These are phyloP conservation scores for Pectinophora gossypiella DNA, from an alignment of 1,140 invertebrate genomes.

Conservation along the genomic window DNA sequence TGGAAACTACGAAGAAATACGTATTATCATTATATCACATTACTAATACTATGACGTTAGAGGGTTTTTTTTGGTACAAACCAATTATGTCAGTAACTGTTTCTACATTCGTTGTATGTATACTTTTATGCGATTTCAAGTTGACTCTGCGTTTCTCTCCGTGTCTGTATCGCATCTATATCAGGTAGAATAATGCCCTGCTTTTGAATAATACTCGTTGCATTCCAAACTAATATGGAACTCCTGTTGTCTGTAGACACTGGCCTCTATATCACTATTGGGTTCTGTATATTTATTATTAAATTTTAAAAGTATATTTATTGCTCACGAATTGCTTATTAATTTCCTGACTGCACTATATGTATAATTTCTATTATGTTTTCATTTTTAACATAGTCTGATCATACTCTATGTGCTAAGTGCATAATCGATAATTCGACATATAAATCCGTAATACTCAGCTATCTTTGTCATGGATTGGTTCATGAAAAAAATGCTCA, in stretches of 20 bases:
- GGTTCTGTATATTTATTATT: constrained; percentile 3
- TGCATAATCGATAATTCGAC: too few relatives aligned
- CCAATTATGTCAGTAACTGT: too few relatives aligned
- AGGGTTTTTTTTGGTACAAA: too few relatives aligned
- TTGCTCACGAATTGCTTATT: background rate
- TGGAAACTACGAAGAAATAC: too few relatives aligned
- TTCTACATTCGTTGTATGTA: too few relatives aligned
- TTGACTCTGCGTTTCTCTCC: too few relatives aligned
- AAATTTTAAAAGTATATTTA: background rate
- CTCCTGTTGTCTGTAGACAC: constrained; percentile 24
- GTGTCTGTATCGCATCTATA: background rate
- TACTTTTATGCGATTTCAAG: too few relatives aligned
- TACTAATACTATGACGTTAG: too few relatives aligned
- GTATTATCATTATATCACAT: too few relatives aligned
- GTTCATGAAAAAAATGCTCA: background rate
- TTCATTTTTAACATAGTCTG: too few relatives aligned
- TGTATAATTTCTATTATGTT: too few relatives aligned
- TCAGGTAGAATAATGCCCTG: constrained; percentile 14
- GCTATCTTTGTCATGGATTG: background rate
- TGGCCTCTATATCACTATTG: constrained; percentile 40
- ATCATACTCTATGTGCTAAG: too few relatives aligned
- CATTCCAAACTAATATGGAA: background rate
- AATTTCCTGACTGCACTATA: background rate
- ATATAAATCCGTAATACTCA: background rate
- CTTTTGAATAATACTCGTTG: constrained; percentile 11